Evolutionary conservation across 2,888 invertebrate genomes (phyloP), one percentile per base, ranked within the genome.

Genomic region (Opisthograptis luteolata): DNA sequence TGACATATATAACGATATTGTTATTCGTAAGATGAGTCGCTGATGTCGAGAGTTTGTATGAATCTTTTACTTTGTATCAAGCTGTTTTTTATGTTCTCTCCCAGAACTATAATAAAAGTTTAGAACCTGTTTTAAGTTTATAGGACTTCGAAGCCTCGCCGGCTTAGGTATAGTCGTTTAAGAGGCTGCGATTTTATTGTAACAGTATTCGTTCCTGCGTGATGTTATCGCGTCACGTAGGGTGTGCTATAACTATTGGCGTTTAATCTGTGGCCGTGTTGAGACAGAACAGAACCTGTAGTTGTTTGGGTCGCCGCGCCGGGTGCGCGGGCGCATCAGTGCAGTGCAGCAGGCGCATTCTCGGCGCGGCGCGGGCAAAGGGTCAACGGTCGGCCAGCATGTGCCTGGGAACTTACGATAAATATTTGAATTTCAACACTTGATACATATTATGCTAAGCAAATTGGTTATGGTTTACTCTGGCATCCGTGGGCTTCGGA

Each of bases 351-450:
- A 39, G 39, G 77, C 80, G 78, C 81, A 78, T 81, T 73, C 76
- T 73, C 67, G 62, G 71, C 78, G 72, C 70, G 62, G 71, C 76
- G 72, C 70, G 73, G 75, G 67, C 61, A 73, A 76, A 84, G 85
- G 87, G 89, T 90, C 89, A 90, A 90, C 80, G 89, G 85, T 88
- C 89, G 87, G 66, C 68, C 70, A 70, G 79, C 81, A 73, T 79
- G 73, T 81, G 82, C 81, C 76, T 89, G 89, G 82, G 89, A 88
- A 88, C 85, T 73, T 58, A 80, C 83, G 81, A 88, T 90, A 88
- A 87, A 89, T 87, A 87, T 88, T 90, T 87, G 83, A 86, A 87
- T 87, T 87, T 87, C 84, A 87, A 87, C 87, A 88, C 87, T 85
- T 84, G 81, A 87, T 84, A 84, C 87, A 88, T 83, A n/a, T n/a